Evolutionary conservation across 1,140 invertebrate species (phyloP).

Genomic region (Lucilia sericata): DNA sequence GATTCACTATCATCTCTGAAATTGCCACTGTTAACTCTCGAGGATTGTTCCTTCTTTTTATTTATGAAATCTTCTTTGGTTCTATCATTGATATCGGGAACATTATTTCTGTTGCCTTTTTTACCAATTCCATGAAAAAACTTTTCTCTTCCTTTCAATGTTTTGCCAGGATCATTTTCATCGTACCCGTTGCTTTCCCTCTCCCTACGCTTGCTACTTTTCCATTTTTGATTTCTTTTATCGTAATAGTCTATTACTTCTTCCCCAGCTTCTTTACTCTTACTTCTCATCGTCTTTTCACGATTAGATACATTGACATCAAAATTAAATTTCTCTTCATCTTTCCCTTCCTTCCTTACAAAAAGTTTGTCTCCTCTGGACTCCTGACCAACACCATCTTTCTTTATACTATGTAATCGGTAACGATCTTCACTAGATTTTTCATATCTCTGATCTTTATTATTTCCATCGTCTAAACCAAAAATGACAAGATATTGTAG

Average conservation of each 20-base stretch:
- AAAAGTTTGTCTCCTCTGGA: too few relatives aligned
- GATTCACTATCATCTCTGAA: background rate
- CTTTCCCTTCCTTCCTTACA: background rate
- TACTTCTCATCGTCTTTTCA: background rate
- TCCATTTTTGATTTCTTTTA: background rate
- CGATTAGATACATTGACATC: background rate
- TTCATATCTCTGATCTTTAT: background rate
- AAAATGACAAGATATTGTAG: too few relatives aligned
- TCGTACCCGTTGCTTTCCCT: background rate
- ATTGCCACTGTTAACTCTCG: background rate
- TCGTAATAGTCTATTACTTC: background rate
- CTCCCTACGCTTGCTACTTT: background rate
- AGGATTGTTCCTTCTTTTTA: background rate
- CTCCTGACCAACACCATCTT: slow-evolving; percentile 10
- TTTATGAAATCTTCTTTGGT: background rate
- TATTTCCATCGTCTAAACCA: background rate
- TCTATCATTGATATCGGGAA: background rate
- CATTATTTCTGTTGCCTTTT: background rate
- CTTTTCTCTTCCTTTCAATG: background rate
- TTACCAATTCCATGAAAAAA: background rate
- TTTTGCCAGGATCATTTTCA: background rate
- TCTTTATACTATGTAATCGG: background rate
- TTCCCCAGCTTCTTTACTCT: background rate
- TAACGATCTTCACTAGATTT: background rate
- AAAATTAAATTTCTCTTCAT: background rate